Evolutionary conservation across 2,888 invertebrate species (phyloP).

Genomic region (Diploptera punctata): DNA sequence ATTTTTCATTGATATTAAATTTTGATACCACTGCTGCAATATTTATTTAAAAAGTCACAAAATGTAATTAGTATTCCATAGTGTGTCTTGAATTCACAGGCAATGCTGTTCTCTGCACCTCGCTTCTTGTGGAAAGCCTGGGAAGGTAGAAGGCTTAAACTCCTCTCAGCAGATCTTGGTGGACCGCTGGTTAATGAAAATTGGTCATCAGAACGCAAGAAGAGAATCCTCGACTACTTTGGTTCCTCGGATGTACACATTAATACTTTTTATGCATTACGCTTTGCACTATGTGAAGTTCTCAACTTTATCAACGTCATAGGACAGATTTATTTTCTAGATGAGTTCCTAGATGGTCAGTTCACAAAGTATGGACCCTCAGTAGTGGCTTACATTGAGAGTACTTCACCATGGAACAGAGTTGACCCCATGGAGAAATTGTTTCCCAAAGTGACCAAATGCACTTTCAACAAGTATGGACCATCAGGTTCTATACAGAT

Average conservation of each 20-base stretch:
- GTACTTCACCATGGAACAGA: slow-evolving; percentile 84
- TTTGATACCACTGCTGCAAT: no score
- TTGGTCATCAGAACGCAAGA: slow-evolving; percentile 62
- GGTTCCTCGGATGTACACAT: slow-evolving; percentile 62
- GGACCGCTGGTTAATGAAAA: slow-evolving; percentile 52
- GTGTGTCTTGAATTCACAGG: no score
- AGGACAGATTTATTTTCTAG: slow-evolving; percentile 86
- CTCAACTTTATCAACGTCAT: slow-evolving; percentile 77
- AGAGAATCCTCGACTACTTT: slow-evolving; percentile 63
- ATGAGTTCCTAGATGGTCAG: slow-evolving; percentile 86
- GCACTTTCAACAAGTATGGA: slow-evolving; percentile 90
- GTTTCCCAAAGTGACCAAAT: slow-evolving; percentile 86
- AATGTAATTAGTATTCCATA: no score
- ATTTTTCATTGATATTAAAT: no score
- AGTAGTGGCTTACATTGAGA: slow-evolving; percentile 80
- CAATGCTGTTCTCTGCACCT: slow-evolving; percentile 71
- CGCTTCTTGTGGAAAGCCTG: slow-evolving; percentile 75
- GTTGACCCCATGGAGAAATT: slow-evolving; percentile 86
- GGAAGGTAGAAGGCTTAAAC: slow-evolving; percentile 69
- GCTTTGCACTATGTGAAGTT: slow-evolving; percentile 74
- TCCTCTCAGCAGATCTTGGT: slow-evolving; percentile 67
- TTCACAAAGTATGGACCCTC: slow-evolving; percentile 87
- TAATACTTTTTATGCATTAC: slow-evolving; percentile 69
- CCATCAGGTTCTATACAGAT: slow-evolving; percentile 78
- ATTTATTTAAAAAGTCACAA: no score